A percentile compares a stretch with the other conserved stretches of the same genome.
Evolutionary conservation across 2,888 invertebrate genomes (phyloP).

Genomic region (Hyalella azteca): DNA sequence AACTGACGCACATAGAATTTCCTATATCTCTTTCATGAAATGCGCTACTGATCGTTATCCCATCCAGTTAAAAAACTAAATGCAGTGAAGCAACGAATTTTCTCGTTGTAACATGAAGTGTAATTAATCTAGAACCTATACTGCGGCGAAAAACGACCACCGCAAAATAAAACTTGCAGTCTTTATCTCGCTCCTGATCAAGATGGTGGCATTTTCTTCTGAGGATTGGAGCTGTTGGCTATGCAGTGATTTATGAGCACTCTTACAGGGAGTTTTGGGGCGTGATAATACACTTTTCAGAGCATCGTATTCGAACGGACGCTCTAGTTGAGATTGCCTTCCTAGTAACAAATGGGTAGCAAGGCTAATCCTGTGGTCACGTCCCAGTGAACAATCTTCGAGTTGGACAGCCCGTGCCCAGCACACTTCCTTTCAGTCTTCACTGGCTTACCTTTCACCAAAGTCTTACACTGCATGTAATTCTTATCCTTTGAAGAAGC

Average conservation of each 20-base stretch:
- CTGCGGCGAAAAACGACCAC: background rate
- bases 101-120: background rate
- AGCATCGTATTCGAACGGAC: constrained; percentile 5
- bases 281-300: constrained; percentile 34
- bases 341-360: constrained; percentile 15
- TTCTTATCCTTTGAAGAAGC: too few relatives aligned
- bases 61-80: too few relatives aligned
- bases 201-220: background rate
- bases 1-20: too few relatives aligned
- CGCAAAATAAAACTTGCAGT: background rate
- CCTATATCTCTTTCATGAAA: too few relatives aligned
- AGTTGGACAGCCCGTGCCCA: constrained; percentile 3
- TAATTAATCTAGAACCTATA: background rate
- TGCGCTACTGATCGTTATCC: too few relatives aligned
- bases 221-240: constrained; percentile 17
- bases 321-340: constrained; percentile 33
- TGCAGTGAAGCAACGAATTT: background rate
- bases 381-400: constrained; percentile 25
- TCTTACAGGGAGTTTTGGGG: background rate
- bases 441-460: too few relatives aligned
- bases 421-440: constrained; percentile 16
- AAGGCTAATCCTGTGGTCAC: constrained; percentile 33
- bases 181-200: background rate
- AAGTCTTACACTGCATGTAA: too few relatives aligned
- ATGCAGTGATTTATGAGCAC: constrained; percentile 10